phyloP scores from a whole-genome alignment of 2,797 vertebrate genomes.

The Rhinichthys osculus region DNA sequence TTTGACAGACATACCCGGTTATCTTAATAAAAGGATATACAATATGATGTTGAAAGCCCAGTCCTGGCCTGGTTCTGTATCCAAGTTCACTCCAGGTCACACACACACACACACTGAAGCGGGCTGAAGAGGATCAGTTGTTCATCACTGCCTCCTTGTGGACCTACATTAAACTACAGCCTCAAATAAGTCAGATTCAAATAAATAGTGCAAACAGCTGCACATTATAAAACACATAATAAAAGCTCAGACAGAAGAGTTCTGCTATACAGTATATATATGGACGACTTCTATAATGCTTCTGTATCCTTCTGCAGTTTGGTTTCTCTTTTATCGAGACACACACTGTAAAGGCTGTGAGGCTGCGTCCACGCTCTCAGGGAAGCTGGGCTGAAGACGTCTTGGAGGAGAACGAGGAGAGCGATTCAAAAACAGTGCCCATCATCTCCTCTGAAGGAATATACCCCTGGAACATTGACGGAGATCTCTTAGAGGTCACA shows the following conservation, averaged over 20 bases:
- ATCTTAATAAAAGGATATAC: not conserved
- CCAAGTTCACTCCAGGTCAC: constrained; percentile 28
- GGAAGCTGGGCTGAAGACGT: constrained; percentile 66
- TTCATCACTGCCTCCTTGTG: constrained; percentile 62
- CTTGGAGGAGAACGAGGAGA: constrained; percentile 65
- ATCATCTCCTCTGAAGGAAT: constrained; percentile 74
- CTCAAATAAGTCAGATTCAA: not conserved
- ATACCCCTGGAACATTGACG: constrained; percentile 93
- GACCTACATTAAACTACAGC: constrained; percentile 21
- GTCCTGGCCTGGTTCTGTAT: constrained; percentile 30
- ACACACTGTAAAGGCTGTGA: constrained; percentile 84
- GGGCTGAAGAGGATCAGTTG: constrained; percentile 7
- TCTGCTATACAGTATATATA: not conserved
- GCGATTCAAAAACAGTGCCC: constrained; percentile 67
- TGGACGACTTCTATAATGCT: not conserved
- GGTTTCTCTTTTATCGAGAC: constrained; percentile 93
- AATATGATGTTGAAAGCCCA: not conserved
- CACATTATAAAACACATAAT: not conserved
- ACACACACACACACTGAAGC: not conserved
- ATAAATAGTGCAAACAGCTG: not conserved
- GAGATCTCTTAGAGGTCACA: constrained; percentile 86
- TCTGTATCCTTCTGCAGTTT: constrained; percentile 77
- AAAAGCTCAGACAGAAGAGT: not conserved
- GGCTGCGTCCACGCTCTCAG: constrained; percentile 72
- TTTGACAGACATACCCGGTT: not conserved